Evolutionary conservation across 2,888 invertebrate species (phyloP).

Genomic region (Drosophila borborema): DNA sequence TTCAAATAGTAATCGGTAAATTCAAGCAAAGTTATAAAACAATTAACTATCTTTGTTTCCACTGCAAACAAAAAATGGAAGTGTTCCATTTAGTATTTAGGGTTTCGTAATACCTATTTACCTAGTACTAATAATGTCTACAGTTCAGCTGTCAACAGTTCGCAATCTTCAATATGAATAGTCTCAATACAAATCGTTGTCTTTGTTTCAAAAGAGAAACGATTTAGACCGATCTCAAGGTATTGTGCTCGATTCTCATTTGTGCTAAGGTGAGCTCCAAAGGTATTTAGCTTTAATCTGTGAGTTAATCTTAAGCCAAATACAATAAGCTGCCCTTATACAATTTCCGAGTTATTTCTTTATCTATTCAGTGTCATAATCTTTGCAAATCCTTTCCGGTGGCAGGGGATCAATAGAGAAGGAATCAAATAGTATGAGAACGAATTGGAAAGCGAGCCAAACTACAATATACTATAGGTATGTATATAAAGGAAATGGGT

Average conservation of each 20-base stretch:
- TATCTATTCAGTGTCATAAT: conserved; percentile 21
- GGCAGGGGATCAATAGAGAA: conserved; percentile 3
- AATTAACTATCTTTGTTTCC: conserved; percentile 9
- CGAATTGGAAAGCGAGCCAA: conserved; percentile 17
- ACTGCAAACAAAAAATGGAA: neutral
- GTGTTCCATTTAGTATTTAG: neutral
- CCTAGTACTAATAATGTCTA: neutral
- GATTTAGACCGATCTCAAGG: neutral
- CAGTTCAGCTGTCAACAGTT: neutral
- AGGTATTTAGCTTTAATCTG: neutral
- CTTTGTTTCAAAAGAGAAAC: neutral
- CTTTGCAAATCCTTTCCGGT: conserved; percentile 34
- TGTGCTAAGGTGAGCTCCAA: neutral
- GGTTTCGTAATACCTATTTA: conserved; percentile 12
- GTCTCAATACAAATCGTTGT: neutral
- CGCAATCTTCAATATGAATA: neutral
- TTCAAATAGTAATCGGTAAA: neutral
- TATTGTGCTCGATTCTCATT: neutral
- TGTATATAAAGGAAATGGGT: conserved; percentile 33
- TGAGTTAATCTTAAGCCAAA: conserved; percentile 14
- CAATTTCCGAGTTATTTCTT: neutral
- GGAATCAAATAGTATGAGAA: conserved; percentile 7
- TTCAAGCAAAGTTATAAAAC: neutral
- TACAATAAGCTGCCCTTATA: neutral
- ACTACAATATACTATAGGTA: conserved; percentile 1